Evolutionary conservation across 2,797 vertebrate species (phyloP).

Genomic region (Ptychadena robeensis): DNA sequence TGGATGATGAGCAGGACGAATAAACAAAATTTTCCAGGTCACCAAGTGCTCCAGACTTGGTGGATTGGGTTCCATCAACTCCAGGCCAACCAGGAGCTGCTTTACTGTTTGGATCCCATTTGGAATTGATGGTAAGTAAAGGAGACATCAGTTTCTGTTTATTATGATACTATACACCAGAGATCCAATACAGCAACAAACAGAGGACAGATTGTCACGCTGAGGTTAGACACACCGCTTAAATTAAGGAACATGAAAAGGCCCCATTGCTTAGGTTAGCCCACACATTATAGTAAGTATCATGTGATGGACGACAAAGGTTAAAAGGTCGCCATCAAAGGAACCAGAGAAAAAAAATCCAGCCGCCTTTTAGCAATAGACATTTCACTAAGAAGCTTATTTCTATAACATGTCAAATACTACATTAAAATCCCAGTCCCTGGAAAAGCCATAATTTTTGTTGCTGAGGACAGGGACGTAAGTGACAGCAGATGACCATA

Average conservation of each 20-base stretch:
- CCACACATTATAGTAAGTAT: constrained; percentile 52
- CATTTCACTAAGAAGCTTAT: constrained; percentile 31
- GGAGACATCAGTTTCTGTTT: constrained; percentile 54
- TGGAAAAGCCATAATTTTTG: constrained; percentile 17
- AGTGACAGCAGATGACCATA: constrained; percentile 16
- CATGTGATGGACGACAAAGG: constrained; percentile 37
- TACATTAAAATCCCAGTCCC: constrained; percentile 29
- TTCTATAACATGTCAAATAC: constrained; percentile 21
- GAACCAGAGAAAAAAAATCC: neutral
- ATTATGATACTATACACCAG: constrained; percentile 59
- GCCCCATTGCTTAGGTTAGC: constrained; percentile 34
- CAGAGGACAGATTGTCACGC: constrained; percentile 47
- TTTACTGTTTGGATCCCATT: constrained; percentile 34
- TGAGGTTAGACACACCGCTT: constrained; percentile 56
- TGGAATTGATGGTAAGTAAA: constrained; percentile 42
- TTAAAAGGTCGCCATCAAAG: constrained; percentile 49
- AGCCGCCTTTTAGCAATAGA: constrained; percentile 27
- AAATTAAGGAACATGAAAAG: constrained; percentile 59
- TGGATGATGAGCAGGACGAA: constrained; percentile 33
- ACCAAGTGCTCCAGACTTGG: neutral
- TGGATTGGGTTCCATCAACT: constrained; percentile 35
- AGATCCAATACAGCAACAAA: constrained; percentile 56
- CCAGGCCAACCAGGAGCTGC: constrained; percentile 29
- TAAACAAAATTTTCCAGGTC: constrained; percentile 33
- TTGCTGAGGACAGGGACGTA: constrained; percentile 7